Percentiles rank a stretch among this genome's conserved stretches.
Evolutionary conservation across 2,888 invertebrate species (phyloP).

Genomic region (Drosophila niveifrons): DNA sequence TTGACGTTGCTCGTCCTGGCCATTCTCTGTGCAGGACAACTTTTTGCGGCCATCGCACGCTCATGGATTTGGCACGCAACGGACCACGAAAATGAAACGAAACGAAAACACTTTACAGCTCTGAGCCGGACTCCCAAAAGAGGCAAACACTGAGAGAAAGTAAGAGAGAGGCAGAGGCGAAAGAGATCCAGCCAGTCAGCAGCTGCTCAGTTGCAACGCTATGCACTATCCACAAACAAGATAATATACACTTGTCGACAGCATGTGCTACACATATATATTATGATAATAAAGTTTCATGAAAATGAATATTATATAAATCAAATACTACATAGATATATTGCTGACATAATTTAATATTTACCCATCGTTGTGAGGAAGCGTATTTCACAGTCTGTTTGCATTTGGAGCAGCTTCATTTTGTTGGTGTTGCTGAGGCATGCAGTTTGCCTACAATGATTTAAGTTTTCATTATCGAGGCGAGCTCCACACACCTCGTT

Average conservation of each 20-base stretch:
- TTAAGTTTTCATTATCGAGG: slow-evolving; percentile 79
- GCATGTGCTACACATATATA: slow-evolving; percentile 1
- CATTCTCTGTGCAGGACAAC: slow-evolving; percentile 60
- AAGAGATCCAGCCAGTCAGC: slow-evolving; percentile 10
- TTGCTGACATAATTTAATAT: no score
- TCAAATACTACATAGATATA: background rate
- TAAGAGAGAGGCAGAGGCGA: background rate
- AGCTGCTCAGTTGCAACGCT: slow-evolving; percentile 36
- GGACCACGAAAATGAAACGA: slow-evolving; percentile 79
- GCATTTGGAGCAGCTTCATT: background rate
- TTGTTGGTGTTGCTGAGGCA: slow-evolving; percentile 29
- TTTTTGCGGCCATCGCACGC: slow-evolving; percentile 78
- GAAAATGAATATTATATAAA: background rate
- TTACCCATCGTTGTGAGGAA: background rate
- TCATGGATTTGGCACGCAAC: slow-evolving; percentile 78
- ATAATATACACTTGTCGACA: slow-evolving; percentile 20
- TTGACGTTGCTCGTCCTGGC: slow-evolving; percentile 71
- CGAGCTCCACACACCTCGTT: slow-evolving; percentile 27
- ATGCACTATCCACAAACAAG: slow-evolving; percentile 28
- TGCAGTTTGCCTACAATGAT: slow-evolving; percentile 71
- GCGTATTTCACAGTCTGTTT: slow-evolving; percentile 20
- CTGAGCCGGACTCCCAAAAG: slow-evolving; percentile 14
- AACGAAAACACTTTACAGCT: slow-evolving; percentile 62
- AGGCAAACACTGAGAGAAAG: background rate
- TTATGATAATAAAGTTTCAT: background rate